Conservation (phyloP, 2,797 vertebrate genomes). For the Meriones psammophilus region DNA sequence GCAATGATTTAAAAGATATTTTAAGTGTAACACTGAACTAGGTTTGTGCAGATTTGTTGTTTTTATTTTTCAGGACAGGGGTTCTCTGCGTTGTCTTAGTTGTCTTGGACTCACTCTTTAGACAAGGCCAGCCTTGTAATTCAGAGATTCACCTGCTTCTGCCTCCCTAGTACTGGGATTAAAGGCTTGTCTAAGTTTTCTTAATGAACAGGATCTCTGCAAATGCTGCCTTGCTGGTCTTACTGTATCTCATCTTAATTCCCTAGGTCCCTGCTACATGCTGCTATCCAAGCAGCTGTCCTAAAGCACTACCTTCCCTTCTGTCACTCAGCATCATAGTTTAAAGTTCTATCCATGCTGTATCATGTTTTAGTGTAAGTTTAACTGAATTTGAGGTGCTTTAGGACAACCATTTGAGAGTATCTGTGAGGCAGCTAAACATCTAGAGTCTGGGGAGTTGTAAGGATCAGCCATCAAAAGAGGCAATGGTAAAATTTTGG, state of each 20-base stretch:
- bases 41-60: not conserved
- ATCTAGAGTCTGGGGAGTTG: not conserved
- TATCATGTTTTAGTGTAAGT: not conserved
- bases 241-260: conserved; percentile 23
- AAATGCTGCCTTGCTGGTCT: not conserved
- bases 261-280: not conserved
- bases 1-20: conserved; percentile 46
- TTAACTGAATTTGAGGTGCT: conserved; percentile 11
- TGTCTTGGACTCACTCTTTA: not conserved
- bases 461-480: conserved; percentile 27
- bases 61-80: not conserved
- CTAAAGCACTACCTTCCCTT: not conserved
- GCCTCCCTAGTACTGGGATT: not conserved
- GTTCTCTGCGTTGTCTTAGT: not conserved
- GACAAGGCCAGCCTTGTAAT: not conserved
- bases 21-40: conserved; percentile 42
- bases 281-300: not conserved
- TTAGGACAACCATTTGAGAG: not conserved
- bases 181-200: not conserved
- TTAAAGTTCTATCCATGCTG: not conserved
- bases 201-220: not conserved
- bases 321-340: not conserved
- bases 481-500: not conserved
- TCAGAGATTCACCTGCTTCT: not conserved
- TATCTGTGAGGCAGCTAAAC: not conserved